These are phyloP conservation scores for Clytia hemisphaerica DNA, from an alignment of 30 jellyfish, hydroid and myxozoan species.

Conservation along the genomic window DNA sequence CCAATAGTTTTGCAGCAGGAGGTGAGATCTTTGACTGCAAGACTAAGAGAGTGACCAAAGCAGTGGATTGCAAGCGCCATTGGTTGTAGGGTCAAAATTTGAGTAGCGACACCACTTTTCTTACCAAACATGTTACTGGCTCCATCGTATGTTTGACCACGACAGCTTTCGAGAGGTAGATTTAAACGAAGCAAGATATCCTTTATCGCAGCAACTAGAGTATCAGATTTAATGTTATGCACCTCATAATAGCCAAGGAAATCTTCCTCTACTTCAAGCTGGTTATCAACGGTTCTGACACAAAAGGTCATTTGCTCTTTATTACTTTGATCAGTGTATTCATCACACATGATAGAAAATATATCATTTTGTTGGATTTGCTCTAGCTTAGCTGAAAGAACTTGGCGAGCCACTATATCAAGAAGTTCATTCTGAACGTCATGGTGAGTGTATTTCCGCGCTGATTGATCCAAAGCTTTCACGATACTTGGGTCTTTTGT, in stretches of 20 bases:
- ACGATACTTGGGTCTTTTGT: neutral
- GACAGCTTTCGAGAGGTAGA: neutral
- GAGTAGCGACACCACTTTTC: constrained; percentile 34
- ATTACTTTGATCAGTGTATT: constrained; percentile 45
- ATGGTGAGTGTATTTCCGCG: too few relatives aligned
- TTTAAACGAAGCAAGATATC: neutral
- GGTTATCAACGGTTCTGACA: constrained; percentile 1
- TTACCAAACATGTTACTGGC: constrained; percentile 5
- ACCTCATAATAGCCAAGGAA: constrained; percentile 22
- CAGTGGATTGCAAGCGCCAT: neutral
- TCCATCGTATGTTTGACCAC: constrained; percentile 6
- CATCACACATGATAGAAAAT: constrained; percentile 44
- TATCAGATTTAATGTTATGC: neutral
- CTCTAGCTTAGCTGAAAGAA: constrained; percentile 19
- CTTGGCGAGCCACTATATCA: constrained; percentile 22
- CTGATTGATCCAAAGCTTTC: too few relatives aligned
- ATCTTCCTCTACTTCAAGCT: constrained; percentile 26
- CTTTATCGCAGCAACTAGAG: neutral
- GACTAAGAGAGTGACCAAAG: neutral
- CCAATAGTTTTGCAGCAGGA: neutral
- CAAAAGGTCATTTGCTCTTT: constrained; percentile 23
- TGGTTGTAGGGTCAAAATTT: neutral
- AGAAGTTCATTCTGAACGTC: constrained; percentile 30
- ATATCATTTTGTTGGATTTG: constrained; percentile 11
- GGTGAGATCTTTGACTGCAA: neutral